Evolutionary conservation across 2,797 vertebrate species (phyloP), one percentile per base, ranked within the genome.

Genomic region (Protonibea diacanthus): DNA sequence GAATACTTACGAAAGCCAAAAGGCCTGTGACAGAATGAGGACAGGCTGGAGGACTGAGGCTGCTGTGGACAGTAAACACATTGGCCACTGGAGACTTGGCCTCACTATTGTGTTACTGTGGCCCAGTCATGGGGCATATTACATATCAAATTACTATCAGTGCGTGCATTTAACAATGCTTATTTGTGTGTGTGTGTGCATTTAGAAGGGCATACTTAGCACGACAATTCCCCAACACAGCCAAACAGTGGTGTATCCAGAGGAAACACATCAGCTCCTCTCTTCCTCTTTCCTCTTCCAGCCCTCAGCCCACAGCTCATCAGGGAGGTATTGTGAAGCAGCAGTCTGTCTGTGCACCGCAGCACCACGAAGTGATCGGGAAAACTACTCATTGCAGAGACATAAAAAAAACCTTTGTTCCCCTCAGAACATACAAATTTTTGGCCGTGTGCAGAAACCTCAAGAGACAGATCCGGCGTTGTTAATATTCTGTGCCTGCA

Each of bases 1-100:
- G 69, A 86, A 76, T 71, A 60, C 33, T 58, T 83, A 63, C 55
- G 59, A 84, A 83, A 80, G 81, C 78, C 56, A 84, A 74, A 84
- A 60, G 63, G 59, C 49, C 60, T 23, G 59, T 92, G 92, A 93
- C 90, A 93, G 93, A 94, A 93, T 89, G 86, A 88, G 91, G 89
- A 78, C 91, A 88, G 70, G 65, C 40, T 63, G 76, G 57, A 67
- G 68, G 58, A 86, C 52, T 0, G 63, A 81, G 29, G 73, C 78
- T 74, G 70, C 52, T 71, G 88, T 72, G 76, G 86, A 90, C 87
- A 87, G 82, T 78, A 90, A 92, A 89, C 84, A 90, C 74, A 76
- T 38, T 48, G 77, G 55, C 80, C 86, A 71, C 62, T 44, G 51
- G 88, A 91, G 89, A 86, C 77, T 29, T 71, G 68, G 78, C 77